Percentiles rank a stretch among this genome's conserved stretches.
These are phyloP conservation scores for Beris chalybata DNA, from an alignment of 2,888 invertebrate species.

Conservation along the genomic window DNA sequence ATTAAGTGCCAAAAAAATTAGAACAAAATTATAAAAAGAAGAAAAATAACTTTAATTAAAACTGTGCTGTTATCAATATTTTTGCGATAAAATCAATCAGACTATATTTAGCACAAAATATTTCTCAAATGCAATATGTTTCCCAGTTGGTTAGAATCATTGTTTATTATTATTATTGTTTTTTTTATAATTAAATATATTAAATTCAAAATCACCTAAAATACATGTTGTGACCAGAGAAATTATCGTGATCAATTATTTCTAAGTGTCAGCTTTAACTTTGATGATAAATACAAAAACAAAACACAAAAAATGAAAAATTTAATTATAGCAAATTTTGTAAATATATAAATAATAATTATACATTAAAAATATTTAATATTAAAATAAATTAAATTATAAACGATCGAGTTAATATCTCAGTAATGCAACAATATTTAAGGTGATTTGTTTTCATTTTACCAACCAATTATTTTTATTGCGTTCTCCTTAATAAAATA, in stretches of 20 bases:
- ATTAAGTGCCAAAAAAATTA: constrained; percentile 31
- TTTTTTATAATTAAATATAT: not conserved
- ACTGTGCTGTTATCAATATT: not conserved
- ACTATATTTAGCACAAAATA: not conserved
- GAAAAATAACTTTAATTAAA: constrained; percentile 6
- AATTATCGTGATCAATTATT: constrained; percentile 12
- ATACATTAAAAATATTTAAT: constrained; percentile 16
- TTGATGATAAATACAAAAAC: constrained; percentile 25
- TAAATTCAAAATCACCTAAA: not conserved
- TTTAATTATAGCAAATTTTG: constrained; percentile 21
- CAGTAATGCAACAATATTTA: constrained; percentile 1
- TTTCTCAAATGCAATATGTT: not conserved
- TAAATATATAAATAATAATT: constrained; percentile 34
- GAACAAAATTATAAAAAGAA: constrained; percentile 14
- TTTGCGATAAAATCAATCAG: too few species aligned
- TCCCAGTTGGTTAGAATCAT: too few species aligned
- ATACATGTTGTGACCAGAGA: not conserved
- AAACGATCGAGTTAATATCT: constrained; percentile 17
- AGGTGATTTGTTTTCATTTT: not conserved
- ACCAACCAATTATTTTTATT: not conserved
- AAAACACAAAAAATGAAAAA: constrained; percentile 4
- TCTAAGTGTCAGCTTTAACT: constrained; percentile 37
- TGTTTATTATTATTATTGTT: too few species aligned
- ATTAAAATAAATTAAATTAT: constrained; percentile 21
- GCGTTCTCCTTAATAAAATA: constrained; percentile 34